Evolutionary conservation across 2,797 vertebrate genomes (phyloP).

Genomic region (Microchirus variegatus): DNA sequence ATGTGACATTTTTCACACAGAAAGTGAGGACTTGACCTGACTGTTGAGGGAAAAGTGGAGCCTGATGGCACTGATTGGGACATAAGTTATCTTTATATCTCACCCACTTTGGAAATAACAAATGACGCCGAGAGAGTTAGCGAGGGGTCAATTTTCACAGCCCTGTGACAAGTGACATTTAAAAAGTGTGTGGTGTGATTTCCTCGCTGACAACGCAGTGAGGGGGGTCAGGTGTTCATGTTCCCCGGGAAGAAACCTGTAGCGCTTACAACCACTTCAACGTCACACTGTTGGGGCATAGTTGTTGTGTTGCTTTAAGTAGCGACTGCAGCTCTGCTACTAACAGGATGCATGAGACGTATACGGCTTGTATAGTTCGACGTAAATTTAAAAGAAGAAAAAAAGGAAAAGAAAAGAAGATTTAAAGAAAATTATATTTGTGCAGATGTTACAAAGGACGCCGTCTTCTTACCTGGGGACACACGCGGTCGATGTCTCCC

Average conservation of each 20-base stretch:
- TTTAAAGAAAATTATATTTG: slow-evolving; percentile 13
- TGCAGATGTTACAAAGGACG: slow-evolving; percentile 51
- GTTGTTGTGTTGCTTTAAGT: slow-evolving; percentile 55
- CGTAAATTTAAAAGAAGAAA: slow-evolving; percentile 37
- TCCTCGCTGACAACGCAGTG: background rate
- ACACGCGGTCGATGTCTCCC: slow-evolving; percentile 86
- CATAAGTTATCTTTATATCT: slow-evolving; percentile 36
- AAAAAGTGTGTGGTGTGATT: slow-evolving; percentile 19
- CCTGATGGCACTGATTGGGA: slow-evolving; percentile 38
- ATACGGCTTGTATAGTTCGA: no score
- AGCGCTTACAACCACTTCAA: slow-evolving; percentile 80
- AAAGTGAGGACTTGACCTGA: slow-evolving; percentile 14
- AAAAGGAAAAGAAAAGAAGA: slow-evolving; percentile 20
- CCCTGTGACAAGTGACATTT: slow-evolving; percentile 23
- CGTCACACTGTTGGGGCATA: slow-evolving; percentile 60
- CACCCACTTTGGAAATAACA: slow-evolving; percentile 7
- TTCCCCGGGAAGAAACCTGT: slow-evolving; percentile 34
- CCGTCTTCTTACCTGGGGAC: slow-evolving; percentile 82
- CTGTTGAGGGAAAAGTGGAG: slow-evolving; percentile 39
- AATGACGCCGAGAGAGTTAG: background rate
- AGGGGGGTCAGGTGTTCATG: background rate
- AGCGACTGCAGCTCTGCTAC: slow-evolving; percentile 56
- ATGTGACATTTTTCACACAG: background rate
- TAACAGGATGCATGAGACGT: slow-evolving; percentile 64
- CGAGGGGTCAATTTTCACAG: slow-evolving; percentile 1